Base-by-base conservation (phyloP, 2,113 vertebrate species). In the Anas platyrhynchos region DNA sequence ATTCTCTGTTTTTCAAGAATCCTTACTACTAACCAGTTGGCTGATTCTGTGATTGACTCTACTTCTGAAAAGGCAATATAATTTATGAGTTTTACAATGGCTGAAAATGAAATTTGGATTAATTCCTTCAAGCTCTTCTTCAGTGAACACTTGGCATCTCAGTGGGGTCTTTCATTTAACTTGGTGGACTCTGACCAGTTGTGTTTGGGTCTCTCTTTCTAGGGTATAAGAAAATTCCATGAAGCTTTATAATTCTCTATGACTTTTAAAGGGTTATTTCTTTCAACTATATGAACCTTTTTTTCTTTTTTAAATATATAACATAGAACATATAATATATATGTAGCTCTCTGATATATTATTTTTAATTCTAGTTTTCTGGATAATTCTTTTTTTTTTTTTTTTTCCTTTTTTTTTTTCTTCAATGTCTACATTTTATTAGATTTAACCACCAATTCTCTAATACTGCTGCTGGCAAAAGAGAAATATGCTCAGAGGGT, bases 221-320 rank as follows among this genome's bases (percentile, higher is more conserved):
- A 29, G 48, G 65, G 41, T 90, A 74, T 83, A 76, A 96, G 82
- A 88, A 96, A 93, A 93, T 82, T 86, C 72, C 92, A 66, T 80
- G 93, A 96, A 91, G n/a, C 29, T 95, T 96, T 94, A 92, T 44
- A 93, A 85, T 67, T 6, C 2, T 63, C 27, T 13, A 34, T 41
- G 50, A 54, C 34, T 58, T 76, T 89, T 76, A 75, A 94, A 94
- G 16, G 25, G 62, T 54, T 72, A 38, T 18, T 87, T 93, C 50
- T 94, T 96, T 88, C 74, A 59, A 76, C 38, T 83, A 25, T 7
- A 5, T 43, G 16, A 67, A 56, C 25, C 16, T 29, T 71, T 83
- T 73, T 50, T 11, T 16, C 16, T 44, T 44, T 48, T 48, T 48
- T 34, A 34, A 48, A 48, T 48, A 21, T 17, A 44, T 44, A 48